phyloP scores from a whole-genome alignment of 2,797 vertebrate genomes.

The Glyptemys insculpta region DNA sequence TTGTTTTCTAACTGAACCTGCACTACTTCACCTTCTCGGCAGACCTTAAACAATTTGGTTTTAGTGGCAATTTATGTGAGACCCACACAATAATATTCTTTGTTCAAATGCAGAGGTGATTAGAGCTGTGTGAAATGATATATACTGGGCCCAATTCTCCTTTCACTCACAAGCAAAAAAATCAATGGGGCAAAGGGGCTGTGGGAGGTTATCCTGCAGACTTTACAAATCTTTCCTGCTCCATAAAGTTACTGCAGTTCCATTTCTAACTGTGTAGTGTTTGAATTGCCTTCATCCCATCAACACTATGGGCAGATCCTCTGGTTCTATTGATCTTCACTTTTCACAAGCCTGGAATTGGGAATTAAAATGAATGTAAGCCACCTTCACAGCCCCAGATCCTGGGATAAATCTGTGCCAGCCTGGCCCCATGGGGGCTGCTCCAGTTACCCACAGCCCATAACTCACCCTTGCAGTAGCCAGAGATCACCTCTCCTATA shows the following conservation, averaged over 20 bases:
- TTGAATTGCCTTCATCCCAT: neutral
- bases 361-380: neutral
- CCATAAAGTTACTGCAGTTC: neutral
- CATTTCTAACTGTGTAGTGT: neutral
- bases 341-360: rapidly evolving
- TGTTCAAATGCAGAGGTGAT: neutral
- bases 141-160: neutral
- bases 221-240: neutral
- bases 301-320: neutral
- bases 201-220: neutral
- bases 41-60: neutral
- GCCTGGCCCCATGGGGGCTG: neutral
- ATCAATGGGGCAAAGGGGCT: neutral
- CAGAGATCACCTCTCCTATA: neutral
- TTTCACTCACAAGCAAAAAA: neutral
- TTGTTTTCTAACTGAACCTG: neutral
- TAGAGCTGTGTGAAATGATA: rapidly evolving
- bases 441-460: neutral
- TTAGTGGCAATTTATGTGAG: neutral
- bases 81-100: neutral
- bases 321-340: neutral
- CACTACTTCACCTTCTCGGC: neutral
- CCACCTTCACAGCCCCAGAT: rapidly evolving
- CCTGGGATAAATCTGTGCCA: neutral
- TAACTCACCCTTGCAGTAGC: neutral